Conservation (phyloP, 2,888 invertebrate species). For the Lucinisca nassula region DNA sequence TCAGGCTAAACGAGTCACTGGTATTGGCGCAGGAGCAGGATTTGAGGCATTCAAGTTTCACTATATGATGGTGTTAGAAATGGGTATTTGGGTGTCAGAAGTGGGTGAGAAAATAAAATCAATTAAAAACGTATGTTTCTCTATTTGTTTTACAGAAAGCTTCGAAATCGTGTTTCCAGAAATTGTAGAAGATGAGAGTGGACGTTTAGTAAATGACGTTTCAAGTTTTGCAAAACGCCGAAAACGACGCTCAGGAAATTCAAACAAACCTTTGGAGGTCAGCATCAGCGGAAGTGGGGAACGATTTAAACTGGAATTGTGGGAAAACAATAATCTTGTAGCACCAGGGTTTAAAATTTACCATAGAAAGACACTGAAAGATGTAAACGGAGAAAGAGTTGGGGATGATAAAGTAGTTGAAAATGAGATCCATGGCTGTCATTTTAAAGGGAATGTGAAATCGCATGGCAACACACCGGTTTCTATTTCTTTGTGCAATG, state of each 20-base stretch:
- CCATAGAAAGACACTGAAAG: constrained; percentile 66
- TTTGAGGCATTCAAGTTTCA: too few relatives aligned
- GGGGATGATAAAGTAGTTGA: constrained; percentile 35
- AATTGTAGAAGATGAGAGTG: constrained; percentile 58
- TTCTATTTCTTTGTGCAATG: constrained; percentile 78
- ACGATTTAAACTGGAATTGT: constrained; percentile 76
- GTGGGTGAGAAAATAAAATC: too few relatives aligned
- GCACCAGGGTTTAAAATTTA: constrained; percentile 82
- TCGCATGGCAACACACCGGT: constrained; percentile 67
- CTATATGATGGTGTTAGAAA: too few relatives aligned
- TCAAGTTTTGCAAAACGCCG: constrained; percentile 53
- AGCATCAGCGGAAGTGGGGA: constrained; percentile 77
- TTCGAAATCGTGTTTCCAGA: constrained; percentile 69
- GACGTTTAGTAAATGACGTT: constrained; percentile 60
- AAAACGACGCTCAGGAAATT: constrained; percentile 57
- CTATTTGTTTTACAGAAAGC: constrained; percentile 58
- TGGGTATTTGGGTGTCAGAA: too few relatives aligned
- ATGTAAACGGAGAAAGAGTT: constrained; percentile 34
- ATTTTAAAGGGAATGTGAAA: constrained; percentile 72
- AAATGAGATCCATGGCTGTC: constrained; percentile 60
- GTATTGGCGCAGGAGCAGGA: too few relatives aligned
- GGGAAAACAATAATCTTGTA: constrained; percentile 75
- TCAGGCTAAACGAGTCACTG: too few relatives aligned
- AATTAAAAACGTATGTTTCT: too few relatives aligned
- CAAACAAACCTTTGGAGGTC: constrained; percentile 67